Conservation (phyloP, 2,113 vertebrate species). For the Rhizomys pruinosus region DNA sequence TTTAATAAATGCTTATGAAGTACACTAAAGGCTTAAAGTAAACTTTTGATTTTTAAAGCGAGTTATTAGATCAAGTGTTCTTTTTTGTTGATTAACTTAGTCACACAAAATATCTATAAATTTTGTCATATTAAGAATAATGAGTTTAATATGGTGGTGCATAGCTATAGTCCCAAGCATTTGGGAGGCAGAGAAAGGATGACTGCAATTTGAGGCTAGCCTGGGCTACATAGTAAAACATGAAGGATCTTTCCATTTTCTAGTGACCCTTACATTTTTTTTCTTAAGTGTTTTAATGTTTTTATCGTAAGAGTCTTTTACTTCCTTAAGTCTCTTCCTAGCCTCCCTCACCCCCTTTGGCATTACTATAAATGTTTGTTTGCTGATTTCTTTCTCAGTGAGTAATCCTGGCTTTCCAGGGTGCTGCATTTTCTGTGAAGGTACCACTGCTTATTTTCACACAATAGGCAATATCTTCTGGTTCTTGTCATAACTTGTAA, state of each 20-base stretch:
- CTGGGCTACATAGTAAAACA: neutral
- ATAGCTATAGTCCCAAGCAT: neutral
- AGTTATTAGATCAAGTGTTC: slow-evolving; percentile 15
- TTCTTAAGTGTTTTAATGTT: neutral
- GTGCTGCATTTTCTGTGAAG: neutral
- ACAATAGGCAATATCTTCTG: neutral
- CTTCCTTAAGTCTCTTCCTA: neutral
- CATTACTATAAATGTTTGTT: neutral
- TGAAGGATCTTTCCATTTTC: neutral
- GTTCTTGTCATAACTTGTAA: neutral
- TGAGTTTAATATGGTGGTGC: too few relatives aligned
- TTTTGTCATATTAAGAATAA: slow-evolving; percentile 17
- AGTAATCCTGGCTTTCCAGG: neutral
- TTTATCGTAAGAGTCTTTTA: neutral
- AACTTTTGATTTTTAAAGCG: neutral
- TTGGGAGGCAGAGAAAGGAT: neutral
- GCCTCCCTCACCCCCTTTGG: neutral
- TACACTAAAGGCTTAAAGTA: slow-evolving; percentile 35
- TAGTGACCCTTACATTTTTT: neutral
- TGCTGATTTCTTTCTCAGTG: neutral
- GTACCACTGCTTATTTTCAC: neutral
- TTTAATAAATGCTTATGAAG: neutral
- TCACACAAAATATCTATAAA: neutral
- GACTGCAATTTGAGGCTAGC: neutral
- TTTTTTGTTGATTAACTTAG: slow-evolving; percentile 43